Evolutionary conservation across 2,797 vertebrate genomes (phyloP), one percentile per base, ranked within the genome.

Genomic region (Orientallactaga sibirica): DNA sequence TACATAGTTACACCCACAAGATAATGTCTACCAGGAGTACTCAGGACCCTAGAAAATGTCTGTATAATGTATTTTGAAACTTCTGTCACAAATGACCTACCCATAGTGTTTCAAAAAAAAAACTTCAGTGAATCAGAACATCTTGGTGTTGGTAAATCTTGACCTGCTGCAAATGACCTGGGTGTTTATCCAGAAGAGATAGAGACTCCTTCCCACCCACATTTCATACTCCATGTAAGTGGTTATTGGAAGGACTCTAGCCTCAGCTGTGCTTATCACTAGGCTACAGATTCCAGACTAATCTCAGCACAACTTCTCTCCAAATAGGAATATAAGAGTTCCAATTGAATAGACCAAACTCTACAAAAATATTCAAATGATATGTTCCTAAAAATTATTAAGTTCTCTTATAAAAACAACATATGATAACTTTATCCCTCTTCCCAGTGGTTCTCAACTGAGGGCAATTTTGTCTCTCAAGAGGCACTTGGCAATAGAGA

Each of bases 101-200:
- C 24, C n/a, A 86, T 18, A 55, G 2, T 67, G 19, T n/a, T 94
- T 67, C 64, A 81, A 88, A 88, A 64, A 33, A 68, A 91, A 74
- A 25, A 48, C 48, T 24, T 86, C 61, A 68, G 77, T 27, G 22
- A 93, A 64, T 87, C 62, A 67, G 62, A 94, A 70, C 66, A 62
- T 86, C 66, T 48, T 52, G 16, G 61, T 20, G 48, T 15, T 19
- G 25, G 77, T 83, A 74, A 68, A 24, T 7, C 61, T 16, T 12
- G 20, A 74, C 48, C 66, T 22, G 27, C 1, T 25, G n/a, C 43
- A 81, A 76, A 85, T 41, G 9, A 67, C 83, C n/a, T 75, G 75
- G 41, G 1, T 52, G 29, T n/a, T 37, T 78, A 41, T 41, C 77
- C 24, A 79, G 48, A 88, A 58, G 15, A 80, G 43, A 41, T 10